These are phyloP conservation scores for Amphipyra berbera DNA, from an alignment of 2,888 invertebrate species.

Conservation along the genomic window DNA sequence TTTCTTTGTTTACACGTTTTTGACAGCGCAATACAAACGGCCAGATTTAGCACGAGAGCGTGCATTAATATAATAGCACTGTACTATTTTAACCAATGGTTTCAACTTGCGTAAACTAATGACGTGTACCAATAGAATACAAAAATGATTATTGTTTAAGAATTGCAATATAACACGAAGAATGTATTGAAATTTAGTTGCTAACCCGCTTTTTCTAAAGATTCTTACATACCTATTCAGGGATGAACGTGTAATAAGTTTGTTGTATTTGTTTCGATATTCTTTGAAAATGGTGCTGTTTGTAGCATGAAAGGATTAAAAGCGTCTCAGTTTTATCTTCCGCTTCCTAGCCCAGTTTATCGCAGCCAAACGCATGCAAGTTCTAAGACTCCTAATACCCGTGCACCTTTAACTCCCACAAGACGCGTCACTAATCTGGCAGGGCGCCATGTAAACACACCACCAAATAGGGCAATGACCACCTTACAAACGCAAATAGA, in stretches of 20 bases:
- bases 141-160: constrained; percentile 8
- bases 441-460: constrained; percentile 84
- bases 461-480: constrained; percentile 89
- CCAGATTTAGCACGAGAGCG: constrained; percentile 46
- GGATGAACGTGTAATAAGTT: constrained; percentile 2
- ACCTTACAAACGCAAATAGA: constrained; percentile 82
- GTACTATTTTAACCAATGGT: constrained; percentile 31
- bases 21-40: constrained; percentile 46
- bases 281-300: constrained; percentile 25
- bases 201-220: constrained; percentile 22
- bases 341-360: constrained; percentile 39
- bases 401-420: constrained; percentile 51
- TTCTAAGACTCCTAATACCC: constrained; percentile 51
- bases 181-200: constrained; percentile 41
- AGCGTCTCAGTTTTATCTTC: constrained; percentile 36
- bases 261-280: constrained; percentile 20
- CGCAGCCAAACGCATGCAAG: constrained; percentile 40
- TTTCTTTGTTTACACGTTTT: constrained; percentile 52
- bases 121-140: constrained; percentile 39
- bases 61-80: constrained; percentile 42
- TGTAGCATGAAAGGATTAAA: constrained; percentile 22
- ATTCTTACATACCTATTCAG: constrained; percentile 7
- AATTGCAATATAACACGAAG: constrained; percentile 35
- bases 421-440: constrained; percentile 73
- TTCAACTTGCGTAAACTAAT: constrained; percentile 38